Base-by-base conservation (phyloP, 1,140 invertebrate genomes). In the Geopemphigus sp. region DNA sequence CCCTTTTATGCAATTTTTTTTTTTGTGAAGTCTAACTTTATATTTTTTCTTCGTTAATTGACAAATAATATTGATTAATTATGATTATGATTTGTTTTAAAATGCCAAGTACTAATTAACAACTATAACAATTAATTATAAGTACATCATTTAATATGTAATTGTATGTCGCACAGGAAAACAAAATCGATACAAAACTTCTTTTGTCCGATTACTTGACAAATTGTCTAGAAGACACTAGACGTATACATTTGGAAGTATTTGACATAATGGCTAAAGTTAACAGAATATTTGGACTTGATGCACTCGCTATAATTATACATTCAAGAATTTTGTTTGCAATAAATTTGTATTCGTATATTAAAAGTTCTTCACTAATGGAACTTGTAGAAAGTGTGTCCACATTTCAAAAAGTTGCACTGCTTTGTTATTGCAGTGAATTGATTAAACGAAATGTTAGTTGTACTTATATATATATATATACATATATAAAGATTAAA, bases 361-460 rank as follows among this genome's bases (percentile, higher is more conserved):
- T 78, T 19, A 78, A 57, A 14, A 78, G 57, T 63, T 63, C 11
- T 78, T 24, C 24, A 47, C 1, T 59, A 61, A 78, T 63, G 59
- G 74, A 29, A n/a, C 45, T 78, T 29, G 11, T 78, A 24, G 74
- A 63, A 12, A 63, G 74, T 78, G 61, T 78, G 4, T 39, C 39
- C 24, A 50, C 39, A 63, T 78, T 78, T 63, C 74, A 78, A 61
- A 45, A 57, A 63, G 22, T 78, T 50, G 57, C 57, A 63, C 61
- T 78, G 12, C 22, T 78, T 19, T 78, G 74, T n/a, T 78, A 78
- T 61, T 78, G 57, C 22, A n/a, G 74, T 63, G 74, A 78, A 61
- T 22, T 78, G 8, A 78, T 78, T 12, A 78, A 78, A 26, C 29
- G 10, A 78, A 78, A 78, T 78, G 74, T 78, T 61, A 78, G 74